Percentiles rank a stretch among this genome's conserved stretches.
Conservation (phyloP, 2,888 invertebrate species). For the Nymphalis polychloros region DNA sequence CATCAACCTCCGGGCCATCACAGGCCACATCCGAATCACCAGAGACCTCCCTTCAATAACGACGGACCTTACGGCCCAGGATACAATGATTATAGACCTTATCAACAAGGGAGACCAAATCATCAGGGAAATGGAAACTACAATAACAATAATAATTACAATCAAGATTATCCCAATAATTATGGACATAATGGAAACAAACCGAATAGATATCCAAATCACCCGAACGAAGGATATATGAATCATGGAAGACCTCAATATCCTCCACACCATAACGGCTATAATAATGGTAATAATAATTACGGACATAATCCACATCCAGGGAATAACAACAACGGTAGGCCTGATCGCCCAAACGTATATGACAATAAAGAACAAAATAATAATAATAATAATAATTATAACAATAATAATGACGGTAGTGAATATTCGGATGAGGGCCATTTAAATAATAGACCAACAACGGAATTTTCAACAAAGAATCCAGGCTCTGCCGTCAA, state of each 20-base stretch:
- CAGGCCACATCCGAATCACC: conserved; percentile 12
- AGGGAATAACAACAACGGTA: not conserved
- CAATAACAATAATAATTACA: conserved; percentile 22
- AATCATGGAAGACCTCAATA: conserved; percentile 26
- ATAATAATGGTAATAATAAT: conserved; percentile 13
- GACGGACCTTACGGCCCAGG: conserved; percentile 19
- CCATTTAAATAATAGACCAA: conserved; percentile 22
- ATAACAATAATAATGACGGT: conserved; percentile 8
- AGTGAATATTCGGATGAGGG: conserved; percentile 14
- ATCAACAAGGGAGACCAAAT: conserved; percentile 3
- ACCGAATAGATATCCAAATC: conserved; percentile 33
- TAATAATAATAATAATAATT: conserved; percentile 20
- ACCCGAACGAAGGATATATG: conserved; percentile 30
- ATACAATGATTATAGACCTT: conserved; percentile 20
- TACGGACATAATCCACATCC: too few relatives aligned
- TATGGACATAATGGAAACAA: conserved; percentile 41
- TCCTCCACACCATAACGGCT: conserved; percentile 8
- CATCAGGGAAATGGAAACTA: conserved; percentile 37
- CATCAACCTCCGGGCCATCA: not conserved
- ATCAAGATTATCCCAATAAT: conserved; percentile 21
- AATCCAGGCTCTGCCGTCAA: conserved; percentile 29
- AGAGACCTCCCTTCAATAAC: conserved; percentile 17
- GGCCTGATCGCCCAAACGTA: not conserved
- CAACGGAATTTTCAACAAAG: conserved; percentile 29
- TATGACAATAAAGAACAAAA: conserved; percentile 15